Conservation (phyloP, 1,140 invertebrate genomes). For the Aphis gossypii region DNA sequence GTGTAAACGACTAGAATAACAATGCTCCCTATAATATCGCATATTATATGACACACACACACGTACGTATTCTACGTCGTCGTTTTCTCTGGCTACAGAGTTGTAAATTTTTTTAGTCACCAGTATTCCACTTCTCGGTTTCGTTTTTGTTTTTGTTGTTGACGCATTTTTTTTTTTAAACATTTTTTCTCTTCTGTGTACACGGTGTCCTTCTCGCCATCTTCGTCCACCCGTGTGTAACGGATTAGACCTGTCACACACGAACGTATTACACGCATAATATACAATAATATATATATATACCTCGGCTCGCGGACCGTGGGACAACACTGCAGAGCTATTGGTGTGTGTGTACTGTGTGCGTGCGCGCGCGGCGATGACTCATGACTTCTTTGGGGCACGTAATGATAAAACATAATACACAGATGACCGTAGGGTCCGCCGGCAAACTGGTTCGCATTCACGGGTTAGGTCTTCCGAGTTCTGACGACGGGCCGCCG, state of each 20-base stretch:
- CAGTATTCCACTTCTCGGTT: not conserved
- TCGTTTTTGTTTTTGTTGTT: not conserved
- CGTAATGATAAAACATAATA: constrained; percentile 31
- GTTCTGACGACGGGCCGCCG: not conserved
- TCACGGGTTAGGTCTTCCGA: not conserved
- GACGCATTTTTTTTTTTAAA: not conserved
- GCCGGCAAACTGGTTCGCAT: constrained; percentile 27
- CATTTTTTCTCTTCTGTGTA: not conserved
- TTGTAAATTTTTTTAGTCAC: constrained; percentile 32
- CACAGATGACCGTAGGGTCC: not conserved
- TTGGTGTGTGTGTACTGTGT: not conserved
- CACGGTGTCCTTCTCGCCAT: not conserved
- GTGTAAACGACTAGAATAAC: constrained; percentile 34
- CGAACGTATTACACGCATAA: not conserved
- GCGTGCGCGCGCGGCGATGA: not conserved
- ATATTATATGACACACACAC: not conserved
- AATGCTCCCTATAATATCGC: not conserved
- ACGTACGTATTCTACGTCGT: not conserved
- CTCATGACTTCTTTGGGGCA: constrained; percentile 18
- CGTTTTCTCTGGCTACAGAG: not conserved
- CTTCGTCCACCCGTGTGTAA: constrained; percentile 38
- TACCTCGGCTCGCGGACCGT: not conserved
- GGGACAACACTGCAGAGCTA: not conserved
- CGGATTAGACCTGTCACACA: constrained; percentile 19
- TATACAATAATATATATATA: not conserved